phyloP scores from a whole-genome alignment of 1,140 invertebrate genomes.

The Cheumatopsyche charites region DNA sequence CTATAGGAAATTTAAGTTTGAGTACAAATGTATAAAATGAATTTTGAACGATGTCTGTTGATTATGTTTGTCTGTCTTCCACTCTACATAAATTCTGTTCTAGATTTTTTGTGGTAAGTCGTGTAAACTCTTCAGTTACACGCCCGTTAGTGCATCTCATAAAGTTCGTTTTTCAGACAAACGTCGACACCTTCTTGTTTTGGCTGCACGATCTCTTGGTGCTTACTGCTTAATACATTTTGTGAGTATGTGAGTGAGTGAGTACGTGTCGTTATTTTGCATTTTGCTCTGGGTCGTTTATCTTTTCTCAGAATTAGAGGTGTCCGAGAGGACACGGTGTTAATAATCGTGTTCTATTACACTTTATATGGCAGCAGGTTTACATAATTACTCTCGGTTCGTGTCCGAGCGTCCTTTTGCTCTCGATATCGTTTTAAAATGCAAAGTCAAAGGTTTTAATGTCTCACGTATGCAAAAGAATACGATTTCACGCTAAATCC shows the following conservation, averaged over 20 bases:
- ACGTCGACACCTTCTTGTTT: too few relatives aligned
- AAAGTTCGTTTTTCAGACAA: neutral
- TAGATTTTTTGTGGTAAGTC: too few relatives aligned
- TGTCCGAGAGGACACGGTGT: conserved; percentile 23
- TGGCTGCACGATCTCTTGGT: too few relatives aligned
- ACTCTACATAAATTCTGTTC: too few relatives aligned
- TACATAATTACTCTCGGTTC: conserved; percentile 22
- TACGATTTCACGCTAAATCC: neutral
- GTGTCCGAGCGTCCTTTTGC: conserved; percentile 10
- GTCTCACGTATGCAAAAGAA: neutral
- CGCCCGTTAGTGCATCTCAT: neutral
- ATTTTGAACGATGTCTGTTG: too few relatives aligned
- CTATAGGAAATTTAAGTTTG: neutral
- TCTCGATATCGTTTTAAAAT: conserved; percentile 24
- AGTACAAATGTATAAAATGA: too few relatives aligned
- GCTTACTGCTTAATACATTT: too few relatives aligned
- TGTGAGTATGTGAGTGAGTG: neutral
- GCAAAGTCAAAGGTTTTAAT: conserved; percentile 6
- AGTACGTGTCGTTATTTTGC: conserved; percentile 1
- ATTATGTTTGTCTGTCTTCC: too few relatives aligned
- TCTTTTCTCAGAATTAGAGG: conserved; percentile 24
- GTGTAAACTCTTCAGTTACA: neutral
- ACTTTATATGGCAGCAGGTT: conserved; percentile 20
- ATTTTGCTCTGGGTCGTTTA: conserved; percentile 12
- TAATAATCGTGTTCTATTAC: conserved; percentile 27